Base-by-base conservation (phyloP, 2,797 vertebrate genomes). In the Pogonophryne albipinna region DNA sequence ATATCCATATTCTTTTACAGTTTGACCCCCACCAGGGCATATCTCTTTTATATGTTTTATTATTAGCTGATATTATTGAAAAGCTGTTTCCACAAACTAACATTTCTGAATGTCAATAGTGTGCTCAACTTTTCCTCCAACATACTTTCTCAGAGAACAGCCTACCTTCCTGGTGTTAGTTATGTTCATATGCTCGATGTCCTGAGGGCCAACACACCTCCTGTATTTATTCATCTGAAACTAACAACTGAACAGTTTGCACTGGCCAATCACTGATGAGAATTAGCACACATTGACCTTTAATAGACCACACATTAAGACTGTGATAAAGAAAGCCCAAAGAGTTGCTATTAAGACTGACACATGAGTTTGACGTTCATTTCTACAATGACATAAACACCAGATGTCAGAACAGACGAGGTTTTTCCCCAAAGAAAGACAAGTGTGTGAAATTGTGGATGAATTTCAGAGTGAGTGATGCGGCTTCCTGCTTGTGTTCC, bases 371-470 rank as follows among this genome's bases (percentile, higher is more conserved):
- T 57, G 83, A 85, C 76, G 79, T 88, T 89, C 87, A 88, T 91
- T 93, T 91, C 91, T 93, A 76, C 90, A 83, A 87, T 87, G 80
- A 73, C n/a, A n/a, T n/a, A 89, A 95, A 93, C 91, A 95, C 78
- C 87, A 95, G 90, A 90, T 94, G 93, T 90, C 89, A 85, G 78
- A 87, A 87, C 79, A 62, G 91, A 66, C 83, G 93, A 91, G 68
- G 74, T 1, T 1, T 66, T 51, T 10, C 46, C 74, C 68, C 38
- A 59, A 84, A 94, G 85, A 78, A 72, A 85, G 86, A 67, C 19
- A 64, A 66, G 71, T 76, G 86, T 87, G 78, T 55, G n/a, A n/a
- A n/a, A n/a, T n/a, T n/a, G n/a, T n/a, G n/a, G n/a, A n/a, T n/a
- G n/a, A 83, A 79, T 90, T 70, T 68, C 16, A 64, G 70, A 85